Evolutionary conservation across 2,113 vertebrate genomes (phyloP).

Genomic region (Paracanthobrama guichenoti): DNA sequence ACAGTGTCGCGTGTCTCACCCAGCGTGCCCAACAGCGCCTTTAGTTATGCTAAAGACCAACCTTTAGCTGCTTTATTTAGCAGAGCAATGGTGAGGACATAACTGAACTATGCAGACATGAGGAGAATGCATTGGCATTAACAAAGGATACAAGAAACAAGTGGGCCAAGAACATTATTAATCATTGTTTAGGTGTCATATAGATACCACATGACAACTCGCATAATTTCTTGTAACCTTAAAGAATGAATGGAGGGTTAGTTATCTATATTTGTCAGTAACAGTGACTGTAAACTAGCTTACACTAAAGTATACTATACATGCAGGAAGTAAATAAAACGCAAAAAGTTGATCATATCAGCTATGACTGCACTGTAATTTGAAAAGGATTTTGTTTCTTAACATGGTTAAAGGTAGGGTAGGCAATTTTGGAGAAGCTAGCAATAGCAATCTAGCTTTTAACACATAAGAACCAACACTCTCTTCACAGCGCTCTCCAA

Average conservation of each 20-base stretch:
- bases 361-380: background rate
- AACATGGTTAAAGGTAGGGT: too few species aligned
- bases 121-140: background rate
- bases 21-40: slow-evolving; percentile 15
- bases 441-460: too few species aligned
- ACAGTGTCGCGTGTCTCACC: slow-evolving; percentile 37
- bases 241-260: slow-evolving; percentile 6
- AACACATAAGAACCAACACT: too few species aligned
- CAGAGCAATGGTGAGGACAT: background rate
- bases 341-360: background rate
- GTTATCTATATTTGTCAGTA: background rate
- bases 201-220: slow-evolving; percentile 1
- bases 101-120: background rate
- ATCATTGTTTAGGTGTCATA: background rate
- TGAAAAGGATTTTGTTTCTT: background rate
- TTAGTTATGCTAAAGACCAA: slow-evolving; percentile 38
- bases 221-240: background rate
- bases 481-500: too few species aligned
- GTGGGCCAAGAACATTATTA: background rate
- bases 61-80: slow-evolving; percentile 8
- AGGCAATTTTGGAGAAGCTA: too few species aligned
- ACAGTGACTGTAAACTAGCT: background rate
- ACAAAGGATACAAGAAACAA: background rate
- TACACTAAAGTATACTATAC: too few species aligned
- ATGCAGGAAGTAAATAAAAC: background rate